These are phyloP conservation scores for Ooceraea biroi DNA, from an alignment of 1,140 invertebrate genomes.

Conservation along the genomic window DNA sequence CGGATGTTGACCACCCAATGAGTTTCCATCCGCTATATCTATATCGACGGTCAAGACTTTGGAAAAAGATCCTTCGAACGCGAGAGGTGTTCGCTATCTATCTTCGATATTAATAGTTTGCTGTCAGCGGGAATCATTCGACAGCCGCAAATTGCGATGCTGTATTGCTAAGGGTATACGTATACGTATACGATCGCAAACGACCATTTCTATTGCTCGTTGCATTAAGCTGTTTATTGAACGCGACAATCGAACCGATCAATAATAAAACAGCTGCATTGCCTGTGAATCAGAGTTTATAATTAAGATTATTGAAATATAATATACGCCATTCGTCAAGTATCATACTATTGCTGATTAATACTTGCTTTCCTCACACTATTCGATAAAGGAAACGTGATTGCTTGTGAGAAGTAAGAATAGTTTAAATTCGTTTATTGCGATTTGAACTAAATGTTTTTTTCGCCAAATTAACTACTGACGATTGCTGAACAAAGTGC, in stretches of 20 bases:
- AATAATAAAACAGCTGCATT: constrained; percentile 27
- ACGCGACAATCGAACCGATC: constrained; percentile 45
- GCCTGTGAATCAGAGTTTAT: neutral
- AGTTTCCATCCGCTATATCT: constrained; percentile 1
- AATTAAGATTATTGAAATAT: constrained; percentile 13
- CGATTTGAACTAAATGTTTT: constrained; percentile 6
- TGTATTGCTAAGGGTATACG: constrained; percentile 45
- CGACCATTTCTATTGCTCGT: neutral
- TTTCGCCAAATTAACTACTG: constrained; percentile 3
- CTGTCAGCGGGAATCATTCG: constrained; percentile 58
- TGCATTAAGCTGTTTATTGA: constrained; percentile 38
- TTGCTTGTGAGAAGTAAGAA: neutral
- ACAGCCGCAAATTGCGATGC: constrained; percentile 51
- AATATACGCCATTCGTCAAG: neutral
- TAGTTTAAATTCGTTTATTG: neutral
- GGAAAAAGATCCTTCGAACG: constrained; percentile 25
- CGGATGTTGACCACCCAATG: constrained; percentile 62
- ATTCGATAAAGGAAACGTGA: neutral
- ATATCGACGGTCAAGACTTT: constrained; percentile 45
- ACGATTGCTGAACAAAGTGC: neutral
- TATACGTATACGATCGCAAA: neutral
- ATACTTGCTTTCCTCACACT: neutral
- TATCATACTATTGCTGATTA: neutral
- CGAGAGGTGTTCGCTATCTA: constrained; percentile 17
- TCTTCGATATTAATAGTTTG: constrained; percentile 57